Base-by-base conservation (phyloP, 1,140 invertebrate genomes). In the Anastrepha ludens region DNA sequence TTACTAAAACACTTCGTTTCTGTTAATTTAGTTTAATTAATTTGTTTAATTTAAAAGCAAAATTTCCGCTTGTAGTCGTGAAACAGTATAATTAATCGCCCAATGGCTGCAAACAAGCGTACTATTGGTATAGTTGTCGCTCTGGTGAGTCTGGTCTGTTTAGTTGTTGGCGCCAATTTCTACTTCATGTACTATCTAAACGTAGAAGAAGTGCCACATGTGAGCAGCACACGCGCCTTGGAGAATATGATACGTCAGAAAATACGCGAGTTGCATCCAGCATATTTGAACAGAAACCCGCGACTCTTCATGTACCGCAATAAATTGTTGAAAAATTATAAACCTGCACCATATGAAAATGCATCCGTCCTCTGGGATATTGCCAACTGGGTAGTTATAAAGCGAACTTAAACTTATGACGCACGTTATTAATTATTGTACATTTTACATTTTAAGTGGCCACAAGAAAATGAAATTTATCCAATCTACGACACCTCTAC, bases 391-490 rank as follows among this genome's bases (percentile, higher is more conserved):
- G 93, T 94, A 88, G 90, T 90, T 90, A 81, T 78, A 29, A 58
- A 70, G 7, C 39, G 41, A 11, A 44, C 29, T 29, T 81, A 55
- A 2, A 58, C 13, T 1, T 81, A 81, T 29, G 29, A 29, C 7
- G 13, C 41, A 47, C 74, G 20, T 58, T 47, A 70, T 58, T 85
- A 17, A 64, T 65, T 59, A 20, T 29, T 0, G 50, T 59, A n/a
- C 44, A 62, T 85, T 67, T 87, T 90, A 88, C 87, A 90, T 87
- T 88, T 94, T 58, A 89, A 97, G 96, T 97, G 97, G 96, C 95
- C 95, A 6, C 95, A 94, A 91, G 94, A 95, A 65, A 94, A 95
- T 74, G 95, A 96, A 87, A 93, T 97, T 70, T 95, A 96, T 92
- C 96, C 96, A 15, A 90, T 95, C 85, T 93, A 94, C 88, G 94